Conservation (phyloP, 2,888 invertebrate species). For the Tridacna crocea region DNA sequence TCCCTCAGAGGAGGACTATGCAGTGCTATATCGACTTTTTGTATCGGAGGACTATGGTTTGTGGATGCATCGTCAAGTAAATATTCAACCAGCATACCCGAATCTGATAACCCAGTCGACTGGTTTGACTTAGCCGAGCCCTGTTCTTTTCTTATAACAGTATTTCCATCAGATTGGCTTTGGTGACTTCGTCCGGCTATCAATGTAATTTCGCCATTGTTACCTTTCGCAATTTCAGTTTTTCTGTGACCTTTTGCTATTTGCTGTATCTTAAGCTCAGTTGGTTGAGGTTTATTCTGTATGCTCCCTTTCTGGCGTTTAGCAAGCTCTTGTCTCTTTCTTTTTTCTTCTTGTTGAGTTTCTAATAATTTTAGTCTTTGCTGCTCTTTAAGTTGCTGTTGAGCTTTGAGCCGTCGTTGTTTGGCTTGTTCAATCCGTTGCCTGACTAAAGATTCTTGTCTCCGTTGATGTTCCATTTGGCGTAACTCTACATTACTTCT, state of each 20-base stretch:
- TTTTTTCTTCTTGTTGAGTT: constrained; percentile 14
- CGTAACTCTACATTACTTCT: constrained; percentile 32
- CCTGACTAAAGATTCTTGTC: constrained; percentile 1
- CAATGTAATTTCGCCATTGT: not conserved
- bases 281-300: not conserved
- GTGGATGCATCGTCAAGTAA: not conserved
- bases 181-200: not conserved
- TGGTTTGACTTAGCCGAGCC: not conserved
- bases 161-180: too few species aligned
- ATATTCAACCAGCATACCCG: constrained; percentile 10
- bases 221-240: not conserved
- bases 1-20: constrained; percentile 13
- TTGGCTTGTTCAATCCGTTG: constrained; percentile 29
- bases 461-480: constrained; percentile 23
- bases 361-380: constrained; percentile 31
- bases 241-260: not conserved
- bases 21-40: not conserved
- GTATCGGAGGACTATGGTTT: not conserved
- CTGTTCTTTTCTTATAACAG: not conserved
- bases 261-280: not conserved
- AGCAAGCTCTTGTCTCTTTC: not conserved
- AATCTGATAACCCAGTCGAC: not conserved
- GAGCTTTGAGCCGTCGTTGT: constrained; percentile 22
- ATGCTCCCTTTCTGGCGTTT: constrained; percentile 14
- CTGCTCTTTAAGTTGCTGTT: constrained; percentile 29